phyloP scores from a whole-genome alignment of 2,888 invertebrate genomes.

The Hermaeophaga mercurialis region DNA sequence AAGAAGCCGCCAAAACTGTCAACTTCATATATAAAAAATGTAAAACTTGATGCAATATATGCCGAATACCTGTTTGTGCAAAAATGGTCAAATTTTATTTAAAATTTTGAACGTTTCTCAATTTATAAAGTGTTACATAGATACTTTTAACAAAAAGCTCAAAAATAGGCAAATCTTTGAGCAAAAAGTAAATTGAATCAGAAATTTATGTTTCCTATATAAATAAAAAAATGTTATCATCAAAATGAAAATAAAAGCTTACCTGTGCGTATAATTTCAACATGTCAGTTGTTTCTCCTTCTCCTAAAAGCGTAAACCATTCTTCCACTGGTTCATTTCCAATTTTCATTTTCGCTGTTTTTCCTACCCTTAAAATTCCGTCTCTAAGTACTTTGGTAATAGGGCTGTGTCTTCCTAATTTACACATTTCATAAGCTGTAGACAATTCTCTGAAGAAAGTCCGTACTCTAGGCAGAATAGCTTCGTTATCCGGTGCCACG shows the following conservation, averaged over 20 bases:
- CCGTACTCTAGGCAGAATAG: conserved; percentile 76
- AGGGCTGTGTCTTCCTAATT: conserved; percentile 91
- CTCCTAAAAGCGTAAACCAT: conserved; percentile 85
- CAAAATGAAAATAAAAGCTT: conserved; percentile 32
- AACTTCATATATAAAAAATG: no score
- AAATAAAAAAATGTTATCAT: not conserved
- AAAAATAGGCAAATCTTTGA: no score
- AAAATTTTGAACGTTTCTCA: no score
- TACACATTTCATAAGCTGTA: conserved; percentile 92
- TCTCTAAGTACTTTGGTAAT: conserved; percentile 83
- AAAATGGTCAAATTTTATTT: no score
- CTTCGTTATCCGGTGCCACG: conserved; percentile 90
- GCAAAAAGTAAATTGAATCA: no score
- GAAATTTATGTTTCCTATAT: not conserved
- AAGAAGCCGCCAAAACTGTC: no score
- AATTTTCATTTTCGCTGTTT: conserved; percentile 65
- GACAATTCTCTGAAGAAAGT: conserved; percentile 93
- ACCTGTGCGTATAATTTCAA: conserved; percentile 86
- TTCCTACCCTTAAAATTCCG: conserved; percentile 85
- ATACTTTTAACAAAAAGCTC: no score
- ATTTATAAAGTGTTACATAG: no score
- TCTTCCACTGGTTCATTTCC: conserved; percentile 76
- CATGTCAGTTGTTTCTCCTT: conserved; percentile 80
- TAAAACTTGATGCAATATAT: no score
- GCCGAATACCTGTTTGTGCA: no score